phyloP scores from a whole-genome alignment of 2,888 invertebrate genomes.

The Cybosia mesomella region DNA sequence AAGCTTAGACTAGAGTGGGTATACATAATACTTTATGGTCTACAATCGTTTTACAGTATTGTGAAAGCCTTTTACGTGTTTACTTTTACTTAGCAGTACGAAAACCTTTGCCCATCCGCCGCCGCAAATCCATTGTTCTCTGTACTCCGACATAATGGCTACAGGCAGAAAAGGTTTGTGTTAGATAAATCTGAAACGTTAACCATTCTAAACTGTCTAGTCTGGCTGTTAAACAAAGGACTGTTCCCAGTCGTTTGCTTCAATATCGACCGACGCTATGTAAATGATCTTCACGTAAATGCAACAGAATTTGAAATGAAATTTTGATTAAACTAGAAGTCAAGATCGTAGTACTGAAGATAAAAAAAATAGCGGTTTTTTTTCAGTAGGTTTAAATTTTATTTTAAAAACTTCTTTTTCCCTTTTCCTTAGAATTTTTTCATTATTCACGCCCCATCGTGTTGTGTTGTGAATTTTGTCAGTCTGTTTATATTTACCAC shows the following conservation, averaged over 20 bases:
- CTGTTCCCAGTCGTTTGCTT: conserved; percentile 27
- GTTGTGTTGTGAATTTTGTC: no score
- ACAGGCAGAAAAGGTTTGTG: conserved; percentile 9
- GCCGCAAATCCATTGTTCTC: conserved; percentile 13
- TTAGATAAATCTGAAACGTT: conserved; percentile 6
- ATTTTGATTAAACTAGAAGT: conserved; percentile 25
- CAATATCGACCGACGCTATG: conserved; percentile 43
- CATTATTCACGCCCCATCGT: no score
- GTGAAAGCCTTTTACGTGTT: background rate
- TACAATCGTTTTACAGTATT: background rate
- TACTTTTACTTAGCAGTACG: background rate
- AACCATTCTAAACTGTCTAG: conserved; percentile 16
- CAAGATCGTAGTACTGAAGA: no score
- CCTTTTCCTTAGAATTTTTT: no score
- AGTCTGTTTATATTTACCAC: no score
- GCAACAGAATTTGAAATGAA: conserved; percentile 38
- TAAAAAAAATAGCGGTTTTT: no score
- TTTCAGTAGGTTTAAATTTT: no score
- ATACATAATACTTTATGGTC: background rate
- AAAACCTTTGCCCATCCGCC: conserved; percentile 1
- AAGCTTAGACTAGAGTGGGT: background rate
- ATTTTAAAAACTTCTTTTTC: no score
- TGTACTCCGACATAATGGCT: background rate
- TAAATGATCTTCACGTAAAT: conserved; percentile 37
- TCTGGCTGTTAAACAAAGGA: conserved; percentile 27